phyloP scores from a whole-genome alignment of 2,113 vertebrate species.

The Nyctereutes procyonoides region DNA sequence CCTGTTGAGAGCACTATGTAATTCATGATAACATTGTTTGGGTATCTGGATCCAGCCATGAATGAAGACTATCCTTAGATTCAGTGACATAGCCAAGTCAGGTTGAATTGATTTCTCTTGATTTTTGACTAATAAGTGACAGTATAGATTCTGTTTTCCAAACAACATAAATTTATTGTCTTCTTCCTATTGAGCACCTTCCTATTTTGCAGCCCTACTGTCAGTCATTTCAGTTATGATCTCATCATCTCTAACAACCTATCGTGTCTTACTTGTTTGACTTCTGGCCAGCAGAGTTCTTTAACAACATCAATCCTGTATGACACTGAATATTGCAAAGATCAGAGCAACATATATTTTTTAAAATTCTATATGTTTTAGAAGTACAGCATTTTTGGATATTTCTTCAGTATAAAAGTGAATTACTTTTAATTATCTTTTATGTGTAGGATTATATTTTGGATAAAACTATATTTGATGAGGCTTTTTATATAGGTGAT shows the following conservation, averaged over 20 bases:
- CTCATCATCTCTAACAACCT: neutral
- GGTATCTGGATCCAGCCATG: neutral
- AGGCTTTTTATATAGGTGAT: neutral
- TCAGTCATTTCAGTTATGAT: neutral
- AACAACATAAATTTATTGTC: neutral
- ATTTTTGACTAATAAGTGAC: neutral
- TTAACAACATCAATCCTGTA: neutral
- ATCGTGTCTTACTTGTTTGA: neutral
- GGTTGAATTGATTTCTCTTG: neutral
- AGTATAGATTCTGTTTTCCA: neutral
- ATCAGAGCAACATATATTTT: neutral
- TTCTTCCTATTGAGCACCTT: neutral
- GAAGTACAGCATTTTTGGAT: neutral
- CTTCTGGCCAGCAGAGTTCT: neutral
- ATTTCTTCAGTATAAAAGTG: neutral
- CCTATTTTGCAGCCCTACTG: neutral
- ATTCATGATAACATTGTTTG: neutral
- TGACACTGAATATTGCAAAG: neutral
- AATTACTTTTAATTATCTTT: conserved; percentile 21
- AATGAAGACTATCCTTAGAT: neutral
- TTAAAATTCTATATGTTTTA: neutral
- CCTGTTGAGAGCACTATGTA: neutral
- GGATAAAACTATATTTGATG: neutral
- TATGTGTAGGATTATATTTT: neutral
- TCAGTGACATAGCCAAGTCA: neutral